These are phyloP conservation scores for Ageneiosus marmoratus DNA, from an alignment of 2,113 vertebrate genomes.

Conservation along the genomic window DNA sequence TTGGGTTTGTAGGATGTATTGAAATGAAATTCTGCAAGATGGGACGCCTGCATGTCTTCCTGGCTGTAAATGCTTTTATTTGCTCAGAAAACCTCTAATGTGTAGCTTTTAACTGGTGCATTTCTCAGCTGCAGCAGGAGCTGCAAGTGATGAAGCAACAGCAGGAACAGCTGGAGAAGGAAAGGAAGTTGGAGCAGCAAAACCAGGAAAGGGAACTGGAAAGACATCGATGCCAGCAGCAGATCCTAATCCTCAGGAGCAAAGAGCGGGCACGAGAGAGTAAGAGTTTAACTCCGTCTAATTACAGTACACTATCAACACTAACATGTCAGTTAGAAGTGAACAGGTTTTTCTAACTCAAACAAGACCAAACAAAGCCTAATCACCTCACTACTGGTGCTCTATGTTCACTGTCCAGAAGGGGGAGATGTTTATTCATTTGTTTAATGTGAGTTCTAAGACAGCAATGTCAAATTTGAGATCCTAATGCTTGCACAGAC, in stretches of 20 bases:
- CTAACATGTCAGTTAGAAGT: background rate
- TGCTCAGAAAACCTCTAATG: background rate
- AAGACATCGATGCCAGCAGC: slow-evolving; percentile 88
- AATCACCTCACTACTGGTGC: background rate
- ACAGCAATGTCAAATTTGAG: background rate
- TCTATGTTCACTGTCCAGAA: slow-evolving; percentile 62
- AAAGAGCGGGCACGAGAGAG: slow-evolving; percentile 95
- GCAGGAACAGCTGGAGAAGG: slow-evolving; percentile 94
- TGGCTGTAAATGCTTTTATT: background rate
- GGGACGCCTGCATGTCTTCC: too few relatives aligned
- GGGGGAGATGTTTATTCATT: slow-evolving; percentile 73
- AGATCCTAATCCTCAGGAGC: slow-evolving; percentile 85
- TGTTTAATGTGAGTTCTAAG: slow-evolving; percentile 33
- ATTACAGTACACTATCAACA: background rate
- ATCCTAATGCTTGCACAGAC: background rate
- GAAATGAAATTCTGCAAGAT: too few relatives aligned
- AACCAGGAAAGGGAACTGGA: slow-evolving; percentile 94
- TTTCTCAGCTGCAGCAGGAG: slow-evolving; percentile 95
- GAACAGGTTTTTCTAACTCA: background rate
- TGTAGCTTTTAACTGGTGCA: slow-evolving; percentile 39
- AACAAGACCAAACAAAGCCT: background rate
- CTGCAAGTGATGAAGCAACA: slow-evolving; percentile 95
- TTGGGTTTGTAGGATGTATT: too few relatives aligned
- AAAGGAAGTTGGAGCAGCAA: slow-evolving; percentile 93
- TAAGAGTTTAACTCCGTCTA: slow-evolving; percentile 78